Conservation (phyloP, 2,888 invertebrate genomes). For the Eurois occulta region DNA sequence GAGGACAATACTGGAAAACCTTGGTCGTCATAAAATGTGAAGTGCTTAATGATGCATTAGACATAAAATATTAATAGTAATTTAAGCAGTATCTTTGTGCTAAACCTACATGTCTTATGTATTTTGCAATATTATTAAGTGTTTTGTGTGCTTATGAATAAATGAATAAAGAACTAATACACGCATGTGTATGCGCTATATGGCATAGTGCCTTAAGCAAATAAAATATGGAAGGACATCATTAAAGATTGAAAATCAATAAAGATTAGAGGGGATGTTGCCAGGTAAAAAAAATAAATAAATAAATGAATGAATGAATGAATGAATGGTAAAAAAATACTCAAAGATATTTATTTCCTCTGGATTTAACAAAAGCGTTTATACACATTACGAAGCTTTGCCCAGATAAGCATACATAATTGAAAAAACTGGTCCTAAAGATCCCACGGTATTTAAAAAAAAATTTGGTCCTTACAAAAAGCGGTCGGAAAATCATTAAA, state of each 20-base stretch:
- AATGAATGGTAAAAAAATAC: background rate
- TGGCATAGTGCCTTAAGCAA: background rate
- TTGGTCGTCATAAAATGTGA: constrained; percentile 1
- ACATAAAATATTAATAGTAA: background rate
- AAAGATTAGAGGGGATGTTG: background rate
- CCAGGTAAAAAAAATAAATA: background rate
- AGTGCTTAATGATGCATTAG: background rate
- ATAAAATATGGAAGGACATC: constrained; percentile 17
- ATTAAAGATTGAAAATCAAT: constrained; percentile 1
- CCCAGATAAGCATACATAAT: background rate
- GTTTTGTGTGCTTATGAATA: background rate
- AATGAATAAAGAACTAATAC: background rate
- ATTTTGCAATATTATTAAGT: background rate
- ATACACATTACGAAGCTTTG: background rate
- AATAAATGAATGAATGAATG: too few species aligned
- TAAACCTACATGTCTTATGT: background rate
- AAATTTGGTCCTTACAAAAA: constrained; percentile 14
- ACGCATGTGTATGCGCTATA: background rate
- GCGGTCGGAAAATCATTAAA: background rate
- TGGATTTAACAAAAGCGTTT: background rate
- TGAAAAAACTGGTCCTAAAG: background rate
- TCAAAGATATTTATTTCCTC: background rate
- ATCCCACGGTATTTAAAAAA: constrained; percentile 1
- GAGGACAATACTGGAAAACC: background rate
- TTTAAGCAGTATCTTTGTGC: background rate